Percentiles rank a stretch among this genome's conserved stretches.
These are phyloP conservation scores for Leucopsar rothschildi DNA, from an alignment of 2,113 vertebrate genomes.

Conservation along the genomic window DNA sequence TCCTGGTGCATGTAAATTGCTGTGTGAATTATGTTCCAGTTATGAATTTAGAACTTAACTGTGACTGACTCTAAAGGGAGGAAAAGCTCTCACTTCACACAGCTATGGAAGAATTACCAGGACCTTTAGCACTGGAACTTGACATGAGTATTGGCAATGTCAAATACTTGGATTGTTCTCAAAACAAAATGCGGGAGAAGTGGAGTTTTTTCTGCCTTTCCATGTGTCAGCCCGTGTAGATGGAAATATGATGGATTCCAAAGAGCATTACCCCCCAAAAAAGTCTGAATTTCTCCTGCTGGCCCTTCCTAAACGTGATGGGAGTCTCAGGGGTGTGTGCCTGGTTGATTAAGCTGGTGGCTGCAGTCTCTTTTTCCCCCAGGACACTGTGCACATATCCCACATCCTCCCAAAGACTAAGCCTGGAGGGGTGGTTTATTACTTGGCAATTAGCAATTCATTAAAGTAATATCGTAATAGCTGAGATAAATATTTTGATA, in stretches of 20 bases:
- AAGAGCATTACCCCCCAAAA: background rate
- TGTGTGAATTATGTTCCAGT: conserved; percentile 50
- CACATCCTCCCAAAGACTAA: background rate
- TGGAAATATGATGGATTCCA: background rate
- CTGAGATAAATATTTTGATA: background rate
- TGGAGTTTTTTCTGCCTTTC: background rate
- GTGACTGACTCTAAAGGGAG: background rate
- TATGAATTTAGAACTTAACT: conserved; percentile 59
- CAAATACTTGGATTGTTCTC: background rate
- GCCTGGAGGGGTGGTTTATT: background rate
- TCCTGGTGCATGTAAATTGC: conserved; percentile 43
- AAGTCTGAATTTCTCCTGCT: background rate
- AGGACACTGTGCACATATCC: background rate
- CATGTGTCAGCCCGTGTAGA: background rate
- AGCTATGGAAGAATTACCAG: background rate
- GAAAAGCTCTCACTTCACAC: background rate
- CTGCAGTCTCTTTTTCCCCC: background rate
- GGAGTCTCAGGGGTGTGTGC: background rate
- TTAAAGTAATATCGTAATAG: background rate
- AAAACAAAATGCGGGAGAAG: background rate
- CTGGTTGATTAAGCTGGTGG: background rate
- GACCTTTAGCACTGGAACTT: background rate
- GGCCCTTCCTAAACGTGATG: background rate
- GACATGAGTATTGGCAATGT: background rate
- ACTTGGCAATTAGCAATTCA: background rate